phyloP scores from a whole-genome alignment of 2,113 vertebrate genomes.

The Cochlearius cochlearius region DNA sequence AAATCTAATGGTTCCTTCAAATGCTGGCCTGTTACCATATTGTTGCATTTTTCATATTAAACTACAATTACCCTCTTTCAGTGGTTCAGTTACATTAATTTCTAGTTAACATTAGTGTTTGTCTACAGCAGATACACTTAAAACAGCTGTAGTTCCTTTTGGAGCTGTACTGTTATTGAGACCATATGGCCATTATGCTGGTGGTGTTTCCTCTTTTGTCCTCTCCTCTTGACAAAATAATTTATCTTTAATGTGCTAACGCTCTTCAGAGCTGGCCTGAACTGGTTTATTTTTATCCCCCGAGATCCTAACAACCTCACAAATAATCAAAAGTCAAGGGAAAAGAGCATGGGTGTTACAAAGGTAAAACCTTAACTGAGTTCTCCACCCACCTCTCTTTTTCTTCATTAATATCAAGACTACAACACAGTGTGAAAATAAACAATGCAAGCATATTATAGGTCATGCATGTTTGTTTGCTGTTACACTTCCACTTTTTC shows the following conservation, averaged over 20 bases:
- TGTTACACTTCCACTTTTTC: background rate
- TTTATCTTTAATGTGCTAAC: constrained; percentile 43
- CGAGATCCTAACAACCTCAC: background rate
- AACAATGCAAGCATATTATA: background rate
- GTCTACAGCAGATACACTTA: constrained; percentile 54
- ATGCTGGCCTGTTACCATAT: constrained; percentile 32
- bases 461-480: background rate
- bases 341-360: background rate
- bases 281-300: constrained; percentile 30
- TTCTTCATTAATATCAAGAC: background rate
- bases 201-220: constrained; percentile 53
- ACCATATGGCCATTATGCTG: constrained; percentile 59
- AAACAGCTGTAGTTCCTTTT: constrained; percentile 62
- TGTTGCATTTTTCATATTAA: constrained; percentile 50
- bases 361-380: background rate
- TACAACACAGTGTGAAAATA: background rate
- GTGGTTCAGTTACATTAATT: constrained; percentile 32
- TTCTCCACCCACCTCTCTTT: background rate
- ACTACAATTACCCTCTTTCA: constrained; percentile 30
- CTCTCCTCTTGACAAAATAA: constrained; percentile 51
- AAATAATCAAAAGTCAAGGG: background rate
- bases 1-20: constrained; percentile 36
- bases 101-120: constrained; percentile 39
- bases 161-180: constrained; percentile 41
- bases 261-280: constrained; percentile 36